Percentiles rank a stretch among this genome's conserved stretches.
Conservation (phyloP, 2,113 vertebrate species). For the Strix aluco region DNA sequence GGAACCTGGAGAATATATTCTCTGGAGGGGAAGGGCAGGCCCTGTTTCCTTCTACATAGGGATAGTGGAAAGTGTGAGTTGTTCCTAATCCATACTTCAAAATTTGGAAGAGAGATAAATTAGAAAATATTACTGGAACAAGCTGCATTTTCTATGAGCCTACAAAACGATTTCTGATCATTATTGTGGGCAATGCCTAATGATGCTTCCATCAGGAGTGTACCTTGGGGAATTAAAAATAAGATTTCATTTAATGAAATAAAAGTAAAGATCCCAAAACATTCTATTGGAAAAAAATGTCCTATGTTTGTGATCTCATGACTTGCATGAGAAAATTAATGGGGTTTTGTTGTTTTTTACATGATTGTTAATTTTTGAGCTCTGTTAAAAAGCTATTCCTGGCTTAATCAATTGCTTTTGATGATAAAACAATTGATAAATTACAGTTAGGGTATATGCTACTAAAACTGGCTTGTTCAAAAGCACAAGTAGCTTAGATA, state of each 20-base stretch:
- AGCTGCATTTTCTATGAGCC: not conserved
- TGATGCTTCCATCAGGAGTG: not conserved
- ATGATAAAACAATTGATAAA: not conserved
- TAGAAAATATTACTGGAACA: not conserved
- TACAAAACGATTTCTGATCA: not conserved
- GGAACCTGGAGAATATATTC: not conserved
- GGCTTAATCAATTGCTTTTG: not conserved
- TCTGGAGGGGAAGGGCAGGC: not conserved
- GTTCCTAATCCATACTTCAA: not conserved
- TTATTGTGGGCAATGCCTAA: not conserved
- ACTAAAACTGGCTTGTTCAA: not conserved
- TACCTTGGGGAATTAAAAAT: not conserved
- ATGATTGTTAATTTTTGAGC: not conserved
- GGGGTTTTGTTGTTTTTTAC: accelerated
- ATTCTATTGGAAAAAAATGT: not conserved
- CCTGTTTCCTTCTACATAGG: not conserved
- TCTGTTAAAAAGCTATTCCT: not conserved
- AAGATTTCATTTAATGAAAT: not conserved
- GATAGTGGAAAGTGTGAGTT: not conserved
- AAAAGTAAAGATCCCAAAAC: not conserved
- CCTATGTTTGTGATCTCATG: not conserved
- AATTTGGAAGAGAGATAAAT: not conserved
- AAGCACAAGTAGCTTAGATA: not conserved
- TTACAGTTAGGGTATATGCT: not conserved
- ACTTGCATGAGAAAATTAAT: not conserved